A percentile compares a stretch with the other conserved stretches of the same genome.
These are phyloP conservation scores for Silurus lanzhouensis DNA, from an alignment of 2,797 vertebrate genomes.

Conservation along the genomic window DNA sequence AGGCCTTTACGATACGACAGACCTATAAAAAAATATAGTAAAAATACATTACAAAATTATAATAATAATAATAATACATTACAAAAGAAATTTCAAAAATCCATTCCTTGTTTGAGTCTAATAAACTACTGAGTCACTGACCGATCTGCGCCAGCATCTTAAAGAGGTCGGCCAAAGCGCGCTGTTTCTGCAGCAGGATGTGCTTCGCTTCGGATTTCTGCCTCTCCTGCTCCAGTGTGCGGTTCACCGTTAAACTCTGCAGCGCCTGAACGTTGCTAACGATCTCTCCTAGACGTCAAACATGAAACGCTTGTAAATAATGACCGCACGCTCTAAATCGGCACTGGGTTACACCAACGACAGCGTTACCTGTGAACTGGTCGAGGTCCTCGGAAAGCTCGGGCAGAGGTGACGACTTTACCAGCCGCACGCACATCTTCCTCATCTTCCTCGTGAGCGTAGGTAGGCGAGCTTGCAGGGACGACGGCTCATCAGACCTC, in stretches of 20 bases:
- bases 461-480: slow-evolving; percentile 84
- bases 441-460: slow-evolving; percentile 85
- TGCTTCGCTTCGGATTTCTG: slow-evolving; percentile 90
- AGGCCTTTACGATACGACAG: slow-evolving; percentile 94
- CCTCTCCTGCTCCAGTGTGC: slow-evolving; percentile 84
- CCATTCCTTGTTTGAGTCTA: neutral
- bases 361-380: slow-evolving; percentile 82
- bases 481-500: slow-evolving; percentile 50
- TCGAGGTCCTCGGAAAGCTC: slow-evolving; percentile 86
- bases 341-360: neutral
- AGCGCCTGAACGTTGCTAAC: slow-evolving; percentile 82
- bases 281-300: slow-evolving; percentile 75
- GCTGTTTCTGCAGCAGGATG: slow-evolving; percentile 93
- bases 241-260: slow-evolving; percentile 81
- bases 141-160: slow-evolving; percentile 89
- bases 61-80: neutral
- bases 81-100: neutral
- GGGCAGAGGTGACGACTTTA: slow-evolving; percentile 77
- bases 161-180: slow-evolving; percentile 92
- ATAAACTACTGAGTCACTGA: slow-evolving; percentile 56
- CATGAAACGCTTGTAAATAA: neutral
- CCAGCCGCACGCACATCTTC: slow-evolving; percentile 82
- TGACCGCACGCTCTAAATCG: too few species aligned
- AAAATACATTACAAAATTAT: neutral
- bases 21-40: slow-evolving; percentile 70